Percentiles rank a stretch among this genome's conserved stretches.
Conservation (phyloP, 2,113 vertebrate species). For the Scophthalmus maximus region DNA sequence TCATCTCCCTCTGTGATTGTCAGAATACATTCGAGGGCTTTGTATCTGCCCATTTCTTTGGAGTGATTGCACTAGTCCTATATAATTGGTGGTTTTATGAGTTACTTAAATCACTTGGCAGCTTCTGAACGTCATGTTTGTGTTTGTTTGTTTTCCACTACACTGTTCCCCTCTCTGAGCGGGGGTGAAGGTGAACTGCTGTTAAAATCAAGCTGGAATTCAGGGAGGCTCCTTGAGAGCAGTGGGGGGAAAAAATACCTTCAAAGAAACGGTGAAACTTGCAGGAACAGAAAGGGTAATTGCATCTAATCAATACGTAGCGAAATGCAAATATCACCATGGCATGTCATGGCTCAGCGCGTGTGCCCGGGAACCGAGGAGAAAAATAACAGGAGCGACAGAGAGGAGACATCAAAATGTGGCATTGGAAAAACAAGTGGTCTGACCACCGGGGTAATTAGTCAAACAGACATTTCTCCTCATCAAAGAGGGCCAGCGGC, state of each 20-base stretch:
- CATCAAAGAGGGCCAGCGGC: constrained; percentile 73
- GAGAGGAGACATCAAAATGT: constrained; percentile 47
- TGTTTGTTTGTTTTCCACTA: no score
- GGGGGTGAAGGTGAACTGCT: no score
- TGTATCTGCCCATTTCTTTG: no score
- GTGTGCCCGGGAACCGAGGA: constrained; percentile 37
- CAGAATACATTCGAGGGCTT: no score
- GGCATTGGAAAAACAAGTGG: constrained; percentile 54
- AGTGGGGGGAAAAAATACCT: background rate
- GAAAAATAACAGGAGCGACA: constrained; percentile 45
- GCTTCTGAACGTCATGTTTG: no score
- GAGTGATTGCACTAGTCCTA: constrained; percentile 8
- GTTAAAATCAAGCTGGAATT: no score
- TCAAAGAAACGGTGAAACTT: constrained; percentile 40
- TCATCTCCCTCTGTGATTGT: background rate
- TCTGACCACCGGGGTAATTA: constrained; percentile 77
- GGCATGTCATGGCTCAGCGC: constrained; percentile 56
- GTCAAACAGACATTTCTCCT: constrained; percentile 71
- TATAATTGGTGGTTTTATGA: background rate
- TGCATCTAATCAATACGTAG: constrained; percentile 65
- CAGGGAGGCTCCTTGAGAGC: no score
- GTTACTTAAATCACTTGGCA: background rate
- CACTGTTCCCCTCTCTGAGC: no score
- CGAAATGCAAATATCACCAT: constrained; percentile 70
- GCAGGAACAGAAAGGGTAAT: constrained; percentile 45